Evolutionary conservation across 2,888 invertebrate genomes (phyloP), one percentile per base, ranked within the genome.

Genomic region (Pristionchus exspectatus): DNA sequence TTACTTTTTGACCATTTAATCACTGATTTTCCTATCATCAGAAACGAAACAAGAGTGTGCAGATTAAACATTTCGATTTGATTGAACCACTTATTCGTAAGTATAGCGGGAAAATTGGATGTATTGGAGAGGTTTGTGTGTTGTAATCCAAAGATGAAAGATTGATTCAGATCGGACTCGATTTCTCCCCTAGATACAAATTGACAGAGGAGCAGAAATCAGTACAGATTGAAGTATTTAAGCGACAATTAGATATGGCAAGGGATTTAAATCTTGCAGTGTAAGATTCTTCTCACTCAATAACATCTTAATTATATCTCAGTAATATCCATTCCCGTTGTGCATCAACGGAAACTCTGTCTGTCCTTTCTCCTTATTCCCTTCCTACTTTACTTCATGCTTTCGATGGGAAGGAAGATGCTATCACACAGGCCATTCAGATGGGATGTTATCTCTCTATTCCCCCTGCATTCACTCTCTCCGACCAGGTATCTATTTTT

Each of bases 81-180:
- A 66, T 81, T 44, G 30, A 59, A 50, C 63, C 81, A n/a, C 59
- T 77, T 14, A 54, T 88, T n/a, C 38, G 54, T 3, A 33, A 66
- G 56, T 81, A 88, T 33, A 24, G 21, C 12, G 16, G 3, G n/a
- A 16, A 77, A 38, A 18, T 88, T 24, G 88, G 21, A 30, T 88
- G 88, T 18, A 81, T 88, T 88, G 88, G 88, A 88, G 88, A 88
- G 72, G 88, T 59, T 1, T 24, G 87, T 54, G 24, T 7, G 5
- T 18, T 7, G 38, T 63, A 27, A 33, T 18, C 1, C 0, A 74
- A 9, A n/a, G 54, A 72, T 50, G 16, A 59, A 33, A 66, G 74
- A 38, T n/a, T 81, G 24, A 12, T 72, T 88, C n/a, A 88, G 88
- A 81, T 88, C 38, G 88, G 88, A 59, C 81, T 88, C 21, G 88